These are phyloP conservation scores for Dufourea novaeangliae DNA, from an alignment of 1,140 invertebrate species.

Conservation along the genomic window DNA sequence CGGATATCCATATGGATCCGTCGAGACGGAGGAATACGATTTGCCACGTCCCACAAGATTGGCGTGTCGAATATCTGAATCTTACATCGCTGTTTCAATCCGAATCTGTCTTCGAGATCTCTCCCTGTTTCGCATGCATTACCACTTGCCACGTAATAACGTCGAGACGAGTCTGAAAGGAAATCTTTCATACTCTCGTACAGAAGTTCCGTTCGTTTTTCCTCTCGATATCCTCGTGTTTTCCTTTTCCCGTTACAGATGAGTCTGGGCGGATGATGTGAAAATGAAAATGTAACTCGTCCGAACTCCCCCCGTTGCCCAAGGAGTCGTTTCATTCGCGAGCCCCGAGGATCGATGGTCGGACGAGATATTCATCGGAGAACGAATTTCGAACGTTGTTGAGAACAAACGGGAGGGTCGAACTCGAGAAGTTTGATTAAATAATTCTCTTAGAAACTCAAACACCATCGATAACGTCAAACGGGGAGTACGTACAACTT, in stretches of 20 bases:
- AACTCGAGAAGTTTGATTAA: conserved; percentile 17
- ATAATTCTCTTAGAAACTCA: not conserved
- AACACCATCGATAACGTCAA: conserved; percentile 6
- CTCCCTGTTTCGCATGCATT: not conserved
- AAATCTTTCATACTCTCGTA: not conserved
- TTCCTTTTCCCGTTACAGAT: not conserved
- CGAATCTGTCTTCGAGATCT: not conserved
- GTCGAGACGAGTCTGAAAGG: not conserved
- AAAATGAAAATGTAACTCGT: not conserved
- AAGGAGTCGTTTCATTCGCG: not conserved
- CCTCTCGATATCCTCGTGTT: not conserved
- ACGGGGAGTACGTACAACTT: not conserved
- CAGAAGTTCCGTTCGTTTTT: not conserved
- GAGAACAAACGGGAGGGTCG: not conserved
- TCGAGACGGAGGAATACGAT: not conserved
- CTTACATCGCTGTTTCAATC: not conserved
- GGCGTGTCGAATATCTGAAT: not conserved
- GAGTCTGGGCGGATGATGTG: not conserved
- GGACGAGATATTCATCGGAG: not conserved
- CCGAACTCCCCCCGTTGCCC: too few relatives aligned
- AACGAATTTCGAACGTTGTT: not conserved
- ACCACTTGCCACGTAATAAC: conserved; percentile 9
- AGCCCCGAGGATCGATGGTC: not conserved
- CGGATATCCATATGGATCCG: not conserved
- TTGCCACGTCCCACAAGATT: conserved; percentile 21